Evolutionary conservation across 2,113 vertebrate genomes (phyloP), one percentile per base, ranked within the genome.

Genomic region (Salminus brasiliensis): DNA sequence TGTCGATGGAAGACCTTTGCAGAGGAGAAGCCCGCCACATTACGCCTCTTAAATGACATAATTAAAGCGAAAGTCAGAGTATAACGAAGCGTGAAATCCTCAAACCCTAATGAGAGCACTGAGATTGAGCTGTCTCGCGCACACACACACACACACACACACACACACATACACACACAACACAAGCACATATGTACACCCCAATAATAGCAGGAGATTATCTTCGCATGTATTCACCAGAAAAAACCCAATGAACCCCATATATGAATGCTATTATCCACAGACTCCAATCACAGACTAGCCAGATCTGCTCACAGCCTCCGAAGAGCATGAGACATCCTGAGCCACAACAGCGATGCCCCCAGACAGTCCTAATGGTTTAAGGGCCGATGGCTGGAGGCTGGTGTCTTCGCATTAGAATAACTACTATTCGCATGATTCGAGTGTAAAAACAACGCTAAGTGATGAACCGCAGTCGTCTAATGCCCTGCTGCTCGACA

Each of bases 1-100:
- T 73, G 77, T 73, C 83, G 71, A 71, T 77, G 77, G 23, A 39
- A 84, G 71, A 74, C 69, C 74, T 70, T 71, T 49, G 72, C 39
- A 60, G 45, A 66, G 55, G 77, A 82, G 74, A 67, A 73, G n/a
- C 39, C 27, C 34, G 60, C 74, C 86, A 83, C 78, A 81, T 84
- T 88, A 87, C 87, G 85, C 85, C 88, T 89, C 89, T 83, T 88
- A 88, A 90, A 88, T 76, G 87, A 89, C 85, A 60, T 79, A 86
- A 89, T 86, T 88, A 88, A 91, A 86, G 86, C 72, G 52, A 85
- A 89, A 82, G 85, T 78, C 83, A 55, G 84, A 80, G 76, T 78
- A 88, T 87, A 85, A 87, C 87, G 83, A 79, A 79, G 84, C 88
- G 84, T 87, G 84, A 90, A 90, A 88, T 84, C 60, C 81, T 65